phyloP scores from a whole-genome alignment of 2,888 invertebrate genomes.

The Caenorhabditis wallacei region DNA sequence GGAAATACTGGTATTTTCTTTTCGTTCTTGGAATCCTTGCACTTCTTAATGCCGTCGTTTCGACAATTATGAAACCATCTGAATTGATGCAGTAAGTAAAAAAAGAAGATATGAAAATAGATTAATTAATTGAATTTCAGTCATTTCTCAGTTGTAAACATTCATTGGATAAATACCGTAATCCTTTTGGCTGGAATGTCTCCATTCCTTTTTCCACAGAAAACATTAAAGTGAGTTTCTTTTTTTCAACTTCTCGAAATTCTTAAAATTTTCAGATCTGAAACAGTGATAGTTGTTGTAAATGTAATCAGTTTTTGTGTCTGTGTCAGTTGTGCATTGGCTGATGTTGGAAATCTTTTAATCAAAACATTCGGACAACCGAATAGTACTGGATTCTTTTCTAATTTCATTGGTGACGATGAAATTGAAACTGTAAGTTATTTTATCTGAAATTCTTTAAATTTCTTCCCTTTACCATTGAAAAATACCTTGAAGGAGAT shows the following conservation, averaged over 20 bases:
- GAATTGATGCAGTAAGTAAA: conserved; percentile 53
- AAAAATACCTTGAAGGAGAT: conserved; percentile 36
- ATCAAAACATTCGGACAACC: conserved; percentile 25
- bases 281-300: conserved; percentile 56
- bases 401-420: conserved; percentile 45
- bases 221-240: conserved; percentile 48
- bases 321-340: conserved; percentile 53
- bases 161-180: conserved; percentile 64
- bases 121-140: conserved; percentile 41
- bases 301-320: conserved; percentile 60
- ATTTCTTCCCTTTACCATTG: neutral
- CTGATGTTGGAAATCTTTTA: conserved; percentile 48
- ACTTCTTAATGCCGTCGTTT: conserved; percentile 56
- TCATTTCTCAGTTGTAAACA: conserved; percentile 60
- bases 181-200: conserved; percentile 54
- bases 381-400: conserved; percentile 39
- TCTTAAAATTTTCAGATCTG: conserved; percentile 47
- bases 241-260: neutral
- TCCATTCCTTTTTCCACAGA: conserved; percentile 55
- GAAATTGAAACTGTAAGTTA: conserved; percentile 54
- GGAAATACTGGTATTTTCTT: conserved; percentile 55
- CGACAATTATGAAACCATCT: conserved; percentile 32
- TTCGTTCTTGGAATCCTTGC: conserved; percentile 43
- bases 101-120: neutral
- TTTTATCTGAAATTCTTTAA: neutral